Evolutionary conservation across 2,888 invertebrate species (phyloP), one percentile per base, ranked within the genome.

Genomic region (Eristalis tenax): DNA sequence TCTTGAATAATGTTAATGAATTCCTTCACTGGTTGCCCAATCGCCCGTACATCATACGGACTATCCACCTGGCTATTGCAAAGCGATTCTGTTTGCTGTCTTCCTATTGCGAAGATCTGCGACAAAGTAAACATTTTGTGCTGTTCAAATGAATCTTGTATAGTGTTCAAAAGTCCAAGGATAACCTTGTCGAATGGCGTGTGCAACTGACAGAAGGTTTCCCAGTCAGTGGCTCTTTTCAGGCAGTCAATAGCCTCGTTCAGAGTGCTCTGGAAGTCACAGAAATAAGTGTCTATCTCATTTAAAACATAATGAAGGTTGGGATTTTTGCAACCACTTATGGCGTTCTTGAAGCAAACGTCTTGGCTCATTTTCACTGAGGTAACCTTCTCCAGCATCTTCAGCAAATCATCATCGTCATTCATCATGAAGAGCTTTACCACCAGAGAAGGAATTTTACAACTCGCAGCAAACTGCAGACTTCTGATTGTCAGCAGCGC

Each of bases 381-480:
- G 10, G 61, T 73, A 2, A 28, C 65, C 32, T 76, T 76, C n/a
- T 82, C 83, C 15, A 89, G 64, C 6, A 66, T 56, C 10, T 26
- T 57, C 15, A 84, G 75, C 40, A 89, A 28, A 43, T 89, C 81
- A 1, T 69, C 71, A 15, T 84, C 74, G 57, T 89, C 78, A 35
- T 89, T 84, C 2, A 80, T 68, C 89, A 89, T 89, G 13, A 86
- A 88, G 0, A 89, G 73, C 15, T 81, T 50, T 15, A 89, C 74
- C 35, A 90, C 79, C 4, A 84, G 65, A 18, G 89, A 83, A 0
- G 89, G 88, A 38, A 89, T 61, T 11, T 81, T 76, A 28, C 83
- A 83, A 23, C 61, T 32, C 1, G 73, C 66, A 28, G 87, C 83
- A 32, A 75, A 76, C 38, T 75, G 76, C 5, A 87, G 69, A 18